These are phyloP conservation scores for Dryadula phaetusa DNA, from an alignment of 2,888 invertebrate species.

Conservation along the genomic window DNA sequence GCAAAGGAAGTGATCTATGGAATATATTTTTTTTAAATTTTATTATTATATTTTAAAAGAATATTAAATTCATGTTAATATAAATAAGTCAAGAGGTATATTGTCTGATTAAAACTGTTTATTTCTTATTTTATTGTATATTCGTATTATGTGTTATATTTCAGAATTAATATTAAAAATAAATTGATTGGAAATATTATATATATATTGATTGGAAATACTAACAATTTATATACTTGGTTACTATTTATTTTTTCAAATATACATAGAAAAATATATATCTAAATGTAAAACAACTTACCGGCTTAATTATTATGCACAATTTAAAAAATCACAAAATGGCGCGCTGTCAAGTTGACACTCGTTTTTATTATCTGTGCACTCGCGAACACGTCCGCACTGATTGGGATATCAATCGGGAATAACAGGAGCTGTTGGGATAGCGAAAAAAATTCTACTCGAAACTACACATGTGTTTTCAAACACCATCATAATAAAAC, in stretches of 20 bases:
- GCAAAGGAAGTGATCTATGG: conserved; percentile 23
- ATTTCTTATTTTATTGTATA: background rate
- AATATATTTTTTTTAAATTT: background rate
- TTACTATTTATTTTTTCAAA: background rate
- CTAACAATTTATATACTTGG: background rate
- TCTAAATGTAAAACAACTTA: conserved; percentile 31
- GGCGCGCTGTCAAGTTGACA: conserved; percentile 69
- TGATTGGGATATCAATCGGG: conserved; percentile 59
- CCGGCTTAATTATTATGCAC: conserved; percentile 44
- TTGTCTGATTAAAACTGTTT: background rate
- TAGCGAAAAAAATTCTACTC: conserved; percentile 62
- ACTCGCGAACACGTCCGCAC: conserved; percentile 61
- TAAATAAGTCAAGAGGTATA: background rate
- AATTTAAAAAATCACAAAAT: conserved; percentile 55
- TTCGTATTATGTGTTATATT: background rate
- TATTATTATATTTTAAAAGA: background rate
- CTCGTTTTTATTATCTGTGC: conserved; percentile 56
- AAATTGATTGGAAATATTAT: no score
- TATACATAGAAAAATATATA: no score
- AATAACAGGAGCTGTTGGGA: conserved; percentile 71
- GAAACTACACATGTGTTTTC: conserved; percentile 55
- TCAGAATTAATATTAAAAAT: background rate
- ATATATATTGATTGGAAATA: no score
- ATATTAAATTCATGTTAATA: background rate
- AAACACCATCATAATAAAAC: conserved; percentile 32